These are phyloP conservation scores for Iphiclides podalirius DNA, from an alignment of 2,888 invertebrate genomes.

Conservation along the genomic window DNA sequence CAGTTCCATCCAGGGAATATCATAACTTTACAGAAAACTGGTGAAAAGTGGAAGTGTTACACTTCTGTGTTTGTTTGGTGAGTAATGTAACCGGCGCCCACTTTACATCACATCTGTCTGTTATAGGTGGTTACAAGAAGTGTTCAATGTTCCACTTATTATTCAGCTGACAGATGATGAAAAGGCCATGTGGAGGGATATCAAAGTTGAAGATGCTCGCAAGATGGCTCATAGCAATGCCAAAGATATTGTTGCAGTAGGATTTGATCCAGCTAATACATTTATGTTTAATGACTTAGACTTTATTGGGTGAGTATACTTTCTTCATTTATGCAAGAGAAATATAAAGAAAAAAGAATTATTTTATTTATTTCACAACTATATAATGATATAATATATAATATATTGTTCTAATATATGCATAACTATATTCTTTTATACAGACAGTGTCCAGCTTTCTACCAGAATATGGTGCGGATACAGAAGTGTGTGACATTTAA, in stretches of 20 bases:
- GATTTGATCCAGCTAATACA: conserved; percentile 95
- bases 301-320: conserved; percentile 90
- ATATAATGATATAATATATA: not conserved
- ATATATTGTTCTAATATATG: conserved; percentile 13
- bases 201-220: conserved; percentile 92
- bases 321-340: not conserved
- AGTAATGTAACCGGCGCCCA: too few relatives aligned
- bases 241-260: conserved; percentile 98
- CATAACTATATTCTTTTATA: conserved; percentile 12
- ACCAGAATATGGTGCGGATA: conserved; percentile 94
- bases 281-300: conserved; percentile 98
- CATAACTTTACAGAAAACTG: too few relatives aligned
- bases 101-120: too few relatives aligned
- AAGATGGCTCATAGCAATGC: conserved; percentile 94
- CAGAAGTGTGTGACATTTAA: conserved; percentile 98
- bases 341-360: not conserved
- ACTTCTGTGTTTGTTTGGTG: too few relatives aligned
- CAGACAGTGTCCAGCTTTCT: conserved; percentile 93
- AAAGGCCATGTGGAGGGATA: conserved; percentile 97
- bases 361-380: not conserved
- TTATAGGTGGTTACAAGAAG: conserved; percentile 98
- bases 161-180: conserved; percentile 99
- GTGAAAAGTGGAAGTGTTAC: too few relatives aligned
- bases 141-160: conserved; percentile 96
- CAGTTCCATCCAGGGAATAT: too few relatives aligned